Conservation (phyloP, 2,888 invertebrate genomes). For the Plebejus melissa region DNA sequence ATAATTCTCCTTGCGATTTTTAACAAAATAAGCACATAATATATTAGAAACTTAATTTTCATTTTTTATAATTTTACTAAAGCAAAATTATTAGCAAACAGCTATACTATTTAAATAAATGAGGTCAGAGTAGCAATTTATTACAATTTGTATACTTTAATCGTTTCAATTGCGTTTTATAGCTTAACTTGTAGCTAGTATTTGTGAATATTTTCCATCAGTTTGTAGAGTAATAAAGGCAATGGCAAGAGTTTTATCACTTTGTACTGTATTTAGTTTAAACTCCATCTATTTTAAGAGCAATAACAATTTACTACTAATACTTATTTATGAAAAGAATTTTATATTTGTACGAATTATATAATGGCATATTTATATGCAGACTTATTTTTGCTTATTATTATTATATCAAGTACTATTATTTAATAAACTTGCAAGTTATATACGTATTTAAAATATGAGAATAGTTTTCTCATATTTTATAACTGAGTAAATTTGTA, state of each 20-base stretch:
- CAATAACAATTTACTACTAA: not conserved
- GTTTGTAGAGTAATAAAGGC: not conserved
- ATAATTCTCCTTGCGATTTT: not conserved
- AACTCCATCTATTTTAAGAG: not conserved
- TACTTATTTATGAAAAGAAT: not conserved
- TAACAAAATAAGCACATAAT: not conserved
- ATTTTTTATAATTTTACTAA: not conserved
- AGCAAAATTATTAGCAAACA: not conserved
- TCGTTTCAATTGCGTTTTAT: constrained; percentile 8
- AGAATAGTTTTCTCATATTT: too few relatives aligned
- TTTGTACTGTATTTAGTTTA: not conserved
- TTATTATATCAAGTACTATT: too few relatives aligned
- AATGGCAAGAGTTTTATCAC: not conserved
- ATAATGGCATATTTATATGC: not conserved
- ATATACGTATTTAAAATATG: too few relatives aligned
- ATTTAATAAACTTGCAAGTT: too few relatives aligned
- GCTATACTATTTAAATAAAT: not conserved
- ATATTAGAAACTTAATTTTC: not conserved
- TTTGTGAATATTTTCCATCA: not conserved
- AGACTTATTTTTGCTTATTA: too few relatives aligned
- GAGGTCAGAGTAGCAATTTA: not conserved
- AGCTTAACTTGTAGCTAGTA: not conserved
- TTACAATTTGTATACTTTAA: not conserved
- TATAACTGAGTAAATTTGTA: too few relatives aligned
- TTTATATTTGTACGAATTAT: not conserved